Conservation (phyloP, 2,797 vertebrate species). For the Brachyrhaphis roseni region DNA sequence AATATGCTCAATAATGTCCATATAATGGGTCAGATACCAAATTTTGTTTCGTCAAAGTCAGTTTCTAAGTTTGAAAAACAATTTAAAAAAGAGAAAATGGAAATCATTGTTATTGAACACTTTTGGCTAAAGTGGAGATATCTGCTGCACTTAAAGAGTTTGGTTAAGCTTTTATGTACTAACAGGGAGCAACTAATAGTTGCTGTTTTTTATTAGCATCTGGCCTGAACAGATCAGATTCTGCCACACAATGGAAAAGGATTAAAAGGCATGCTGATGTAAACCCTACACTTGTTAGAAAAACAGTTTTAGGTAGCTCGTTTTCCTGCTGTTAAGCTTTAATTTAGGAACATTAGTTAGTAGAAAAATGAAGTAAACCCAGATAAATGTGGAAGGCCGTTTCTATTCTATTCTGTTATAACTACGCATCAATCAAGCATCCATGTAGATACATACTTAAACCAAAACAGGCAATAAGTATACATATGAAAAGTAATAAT, state of each 20-base stretch:
- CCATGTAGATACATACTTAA: no score
- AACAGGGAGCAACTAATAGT: not conserved
- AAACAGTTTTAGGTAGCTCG: not conserved
- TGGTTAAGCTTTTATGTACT: not conserved
- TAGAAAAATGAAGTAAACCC: not conserved
- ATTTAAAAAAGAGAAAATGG: not conserved
- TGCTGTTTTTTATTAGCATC: not conserved
- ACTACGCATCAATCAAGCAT: no score
- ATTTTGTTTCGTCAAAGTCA: not conserved
- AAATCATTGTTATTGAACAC: not conserved
- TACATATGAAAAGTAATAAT: no score
- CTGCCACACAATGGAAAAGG: not conserved
- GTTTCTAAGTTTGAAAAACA: not conserved
- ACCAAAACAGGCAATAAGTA: no score
- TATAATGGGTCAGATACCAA: not conserved
- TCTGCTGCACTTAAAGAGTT: not conserved
- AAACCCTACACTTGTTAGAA: not conserved
- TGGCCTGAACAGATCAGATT: not conserved
- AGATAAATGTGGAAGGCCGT: not conserved
- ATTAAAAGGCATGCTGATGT: not conserved
- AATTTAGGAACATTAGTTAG: not conserved
- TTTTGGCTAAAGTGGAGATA: not conserved
- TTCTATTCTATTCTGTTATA: no score
- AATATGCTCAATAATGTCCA: not conserved
- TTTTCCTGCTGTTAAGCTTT: not conserved